Evolutionary conservation across 2,888 invertebrate genomes (phyloP), one percentile per base, ranked within the genome.

Genomic region (Timandra comae): DNA sequence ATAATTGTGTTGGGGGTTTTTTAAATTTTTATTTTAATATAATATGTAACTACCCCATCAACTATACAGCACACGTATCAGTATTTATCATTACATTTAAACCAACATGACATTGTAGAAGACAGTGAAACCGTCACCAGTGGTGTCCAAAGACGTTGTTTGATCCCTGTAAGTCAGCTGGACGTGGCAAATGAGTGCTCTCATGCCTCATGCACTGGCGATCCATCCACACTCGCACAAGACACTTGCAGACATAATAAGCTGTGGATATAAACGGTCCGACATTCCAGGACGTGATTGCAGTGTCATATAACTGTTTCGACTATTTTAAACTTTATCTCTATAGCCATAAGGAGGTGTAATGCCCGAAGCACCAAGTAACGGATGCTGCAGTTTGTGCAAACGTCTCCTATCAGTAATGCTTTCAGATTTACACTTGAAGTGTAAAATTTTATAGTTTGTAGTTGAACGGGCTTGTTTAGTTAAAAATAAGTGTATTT

Each of bases 391-490:
- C 16, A 16, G 16, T 16, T 53, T 49, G 53, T 37, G 51, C 46
- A 51, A 58, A 52, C 52, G 50, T 58, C 44, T 34, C 29, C 41
- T 41, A 44, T 46, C 46, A 41, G 38, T 46, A 35, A 39, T 30
- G 29, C 34, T 26, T 20, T 24, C 38, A 42, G 38, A 41, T 41
- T 38, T 34, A 7, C 3, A 28, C 29, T 9, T 22, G 22, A 26
- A 20, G 21, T 10, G 27, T 13, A 9, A 27, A 16, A 27, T 31
- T n/a, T n/a, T n/a, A n/a, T 16, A 16, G 16, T 10, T 22, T 7
- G 2, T 22, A 4, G 7, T 16, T 6, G 34, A 27, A 39, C n/a
- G n/a, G n/a, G n/a, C n/a, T n/a, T n/a, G n/a, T n/a, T n/a, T n/a
- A n/a, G n/a, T n/a, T n/a, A n/a, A n/a, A n/a, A n/a, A n/a, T n/a